phyloP scores from a whole-genome alignment of 2,888 invertebrate genomes.

The Rhogogaster chlorosoma region DNA sequence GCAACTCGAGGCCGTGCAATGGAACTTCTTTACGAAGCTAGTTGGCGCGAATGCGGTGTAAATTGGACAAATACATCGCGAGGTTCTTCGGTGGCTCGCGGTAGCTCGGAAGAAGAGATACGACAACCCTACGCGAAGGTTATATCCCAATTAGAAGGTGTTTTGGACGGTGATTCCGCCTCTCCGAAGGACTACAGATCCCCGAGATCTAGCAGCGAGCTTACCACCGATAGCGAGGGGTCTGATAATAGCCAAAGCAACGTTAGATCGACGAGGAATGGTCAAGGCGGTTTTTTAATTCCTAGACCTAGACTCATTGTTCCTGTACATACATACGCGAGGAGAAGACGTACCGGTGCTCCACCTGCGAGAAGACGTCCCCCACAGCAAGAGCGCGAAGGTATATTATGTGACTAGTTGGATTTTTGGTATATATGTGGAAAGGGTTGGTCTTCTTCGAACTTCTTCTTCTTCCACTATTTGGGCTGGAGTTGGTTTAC shows the following conservation, averaged over 20 bases:
- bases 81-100: conserved; percentile 2
- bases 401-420: conserved; percentile 58
- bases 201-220: conserved; percentile 67
- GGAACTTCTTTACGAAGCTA: conserved; percentile 91
- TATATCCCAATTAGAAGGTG: conserved; percentile 68
- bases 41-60: conserved; percentile 85
- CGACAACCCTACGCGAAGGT: conserved; percentile 65
- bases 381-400: conserved; percentile 75
- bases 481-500: background rate
- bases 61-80: conserved; percentile 69
- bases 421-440: background rate
- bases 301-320: conserved; percentile 93
- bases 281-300: conserved; percentile 83
- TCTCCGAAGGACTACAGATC: conserved; percentile 55
- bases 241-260: conserved; percentile 66
- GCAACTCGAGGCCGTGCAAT: conserved; percentile 85
- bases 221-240: conserved; percentile 67
- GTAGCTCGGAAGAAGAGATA: conserved; percentile 38
- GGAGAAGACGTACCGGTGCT: conserved; percentile 90
- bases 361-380: conserved; percentile 78
- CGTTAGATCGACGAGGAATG: conserved; percentile 61
- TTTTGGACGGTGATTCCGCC: conserved; percentile 60
- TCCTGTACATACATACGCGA: conserved; percentile 92
- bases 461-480: background rate
- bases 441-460: background rate